Base-by-base conservation (phyloP, 2,797 vertebrate genomes). In the Parambassis ranga region DNA sequence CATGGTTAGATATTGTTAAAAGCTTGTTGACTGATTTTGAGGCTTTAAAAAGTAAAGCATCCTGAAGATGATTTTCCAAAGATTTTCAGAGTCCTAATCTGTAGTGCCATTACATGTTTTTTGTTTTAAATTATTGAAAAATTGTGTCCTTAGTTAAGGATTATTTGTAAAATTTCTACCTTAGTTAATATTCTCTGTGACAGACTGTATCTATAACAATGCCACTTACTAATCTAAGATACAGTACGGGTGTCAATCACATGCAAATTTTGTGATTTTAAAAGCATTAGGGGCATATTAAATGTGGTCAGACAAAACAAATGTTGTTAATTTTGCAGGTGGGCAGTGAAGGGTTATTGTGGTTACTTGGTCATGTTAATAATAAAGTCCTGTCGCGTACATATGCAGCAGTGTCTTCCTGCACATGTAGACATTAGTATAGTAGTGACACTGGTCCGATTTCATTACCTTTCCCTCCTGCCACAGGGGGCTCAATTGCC, bases 381-480 rank as follows among this genome's bases (percentile, higher is more conserved):
- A 38, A 53, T 78, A 52, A 65, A 52, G 43, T 80, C 66, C 65
- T 85, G 70, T 65, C 48, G 68, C n/a, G 22, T 46, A 77, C 56
- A 69, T 75, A 55, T 75, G 63, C 81, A 76, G 72, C 73, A 65
- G 49, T 31, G 51, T 73, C 46, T 38, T 69, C 52, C 71, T 69
- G 77, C 75, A 83, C 79, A 83, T 66, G 66, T 76, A 61, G 64
- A 60, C 61, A 71, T 83, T 84, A 91, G 91, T 89, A 69, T 81
- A 81, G 83, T 87, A 81, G 82, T 72, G 82, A 77, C 75, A 71
- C 81, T 83, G 86, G 82, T 85, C 76, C 80, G 73, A 69, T 56
- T 77, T 74, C 61, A 47, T 95, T 95, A 95, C 95, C 94, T 95
- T 94, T 94, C 88, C 93, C 79, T 91, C 91, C 91, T 90, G 88